Evolutionary conservation across 2,113 vertebrate species (phyloP), one percentile per base, ranked within the genome.

Genomic region (Cromileptes altivelis): DNA sequence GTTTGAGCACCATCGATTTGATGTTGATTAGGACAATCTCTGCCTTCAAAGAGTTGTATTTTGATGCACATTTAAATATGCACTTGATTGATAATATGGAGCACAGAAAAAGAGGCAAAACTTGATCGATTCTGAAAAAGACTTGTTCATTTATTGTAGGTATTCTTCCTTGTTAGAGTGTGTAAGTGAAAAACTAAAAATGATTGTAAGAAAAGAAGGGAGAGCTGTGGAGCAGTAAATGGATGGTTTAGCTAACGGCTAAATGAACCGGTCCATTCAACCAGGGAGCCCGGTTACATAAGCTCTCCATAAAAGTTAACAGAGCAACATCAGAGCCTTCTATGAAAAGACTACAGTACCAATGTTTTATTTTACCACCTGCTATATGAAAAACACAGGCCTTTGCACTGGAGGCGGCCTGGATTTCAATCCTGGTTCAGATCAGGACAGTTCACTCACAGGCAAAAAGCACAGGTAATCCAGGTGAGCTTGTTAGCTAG

Each of bases 221-320:
- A 33, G 64, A 47, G 74, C 67, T 55, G 23, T 49, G 81, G n/a
- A 49, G 70, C 75, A 67, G 33, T 47, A 71, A 85, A 60, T 71
- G 78, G 60, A 70, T 3, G 60, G 52, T 75, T 85, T 60, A 65
- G 65, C 77, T 65, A 14, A 80, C 6, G 45, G 77, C 52, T 23
- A 71, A 71, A 70, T 70, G 70, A 40, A 60, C 8, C 4, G 27
- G 19, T 55, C 25, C 53, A 47, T 56, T 79, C 82, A 56, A 69
- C 10, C 75, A 40, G 45, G 33, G 33, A 37, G 62, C 25, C 23
- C 17, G 4, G 49, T 80, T 85, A 64, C 57, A 57, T 70, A 70
- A 84, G 27, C 37, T 49, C 70, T 64, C 15, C 70, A 62, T 63
- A 15, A 53, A 80, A 57, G 58, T 70, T 19, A 70, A 74, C 56